Evolutionary conservation across 2,888 invertebrate species (phyloP), one percentile per base, ranked within the genome.

Genomic region (Diadromus collaris): DNA sequence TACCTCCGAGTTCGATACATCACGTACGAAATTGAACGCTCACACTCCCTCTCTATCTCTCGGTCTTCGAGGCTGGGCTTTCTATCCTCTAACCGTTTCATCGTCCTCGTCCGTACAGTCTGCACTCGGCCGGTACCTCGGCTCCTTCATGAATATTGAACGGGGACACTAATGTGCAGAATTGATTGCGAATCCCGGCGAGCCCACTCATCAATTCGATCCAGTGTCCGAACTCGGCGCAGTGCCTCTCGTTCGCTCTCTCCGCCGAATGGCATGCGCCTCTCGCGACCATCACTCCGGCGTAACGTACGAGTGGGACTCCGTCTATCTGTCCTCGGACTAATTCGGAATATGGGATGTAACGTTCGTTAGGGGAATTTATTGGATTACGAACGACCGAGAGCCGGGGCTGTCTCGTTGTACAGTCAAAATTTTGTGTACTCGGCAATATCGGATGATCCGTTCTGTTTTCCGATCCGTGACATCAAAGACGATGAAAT

Each of bases 11-110:
- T 83, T 84, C 80, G 84, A 85, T 85, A 86, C 85, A 87, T 87
- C 86, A 86, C 82, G 85, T 84, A 82, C 87, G 86, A 88, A 88
- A 89, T 89, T 88, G 88, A 88, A 89, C 86, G 87, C 87, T 27
- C 27, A 24, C 46, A 19, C 46, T 48, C 51, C 24, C 54, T 27
- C 27, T 54, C 51, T 51, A 21, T 51, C 54, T 29, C 29, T 29
- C 54, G 24, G 88, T 87, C 88, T 88, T 88, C 87, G 87, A 88
- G 87, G 83, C 83, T 63, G 65, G 60, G 72, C 69, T 76, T 16
- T 38, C 38, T n/a, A n/a, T 68, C 61, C 64, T 68, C 51, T 56
- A 56, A 29, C 27, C 69, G 64, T 70, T 38, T 60, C 46, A 16
- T 34, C 46, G 58, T 32, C 24, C 10, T 56, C 69, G 29, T 68